phyloP scores from a whole-genome alignment of 2,888 invertebrate genomes.

The Caenorhabditis sp. region DNA sequence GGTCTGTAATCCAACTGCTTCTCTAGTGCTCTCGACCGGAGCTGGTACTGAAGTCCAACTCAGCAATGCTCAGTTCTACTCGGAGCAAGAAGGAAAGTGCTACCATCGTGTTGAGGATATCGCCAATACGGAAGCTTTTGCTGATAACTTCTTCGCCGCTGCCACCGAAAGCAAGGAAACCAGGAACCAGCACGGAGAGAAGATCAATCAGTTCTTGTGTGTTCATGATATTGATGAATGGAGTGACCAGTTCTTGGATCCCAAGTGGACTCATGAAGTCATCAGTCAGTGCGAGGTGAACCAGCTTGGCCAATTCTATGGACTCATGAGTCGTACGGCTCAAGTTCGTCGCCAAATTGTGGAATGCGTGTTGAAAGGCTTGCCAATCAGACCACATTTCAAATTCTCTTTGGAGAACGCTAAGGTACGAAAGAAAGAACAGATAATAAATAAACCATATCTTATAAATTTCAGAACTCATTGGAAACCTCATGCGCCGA shows the following conservation, averaged over 20 bases:
- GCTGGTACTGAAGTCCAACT: slow-evolving; percentile 79
- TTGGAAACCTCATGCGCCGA: slow-evolving; percentile 72
- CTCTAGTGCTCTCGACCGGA: slow-evolving; percentile 77
- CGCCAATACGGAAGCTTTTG: slow-evolving; percentile 73
- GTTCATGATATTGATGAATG: slow-evolving; percentile 81
- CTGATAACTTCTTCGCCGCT: slow-evolving; percentile 74
- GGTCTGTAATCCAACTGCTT: slow-evolving; percentile 77
- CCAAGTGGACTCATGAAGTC: slow-evolving; percentile 81
- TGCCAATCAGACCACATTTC: slow-evolving; percentile 76
- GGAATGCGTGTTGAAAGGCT: slow-evolving; percentile 77
- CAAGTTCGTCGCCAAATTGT: slow-evolving; percentile 80
- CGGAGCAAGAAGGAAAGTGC: slow-evolving; percentile 67
- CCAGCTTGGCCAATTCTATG: slow-evolving; percentile 78
- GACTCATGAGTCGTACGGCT: slow-evolving; percentile 76
- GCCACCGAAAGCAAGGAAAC: slow-evolving; percentile 69
- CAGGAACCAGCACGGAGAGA: slow-evolving; percentile 56
- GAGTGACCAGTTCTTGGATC: slow-evolving; percentile 80
- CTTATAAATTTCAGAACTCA: slow-evolving; percentile 65
- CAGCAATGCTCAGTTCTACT: slow-evolving; percentile 78
- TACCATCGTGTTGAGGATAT: slow-evolving; percentile 79
- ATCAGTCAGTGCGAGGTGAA: slow-evolving; percentile 72
- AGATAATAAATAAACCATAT: background rate
- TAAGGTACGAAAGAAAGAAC: slow-evolving; percentile 64
- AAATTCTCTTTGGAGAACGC: slow-evolving; percentile 77
- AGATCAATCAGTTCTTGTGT: slow-evolving; percentile 76